Conservation (phyloP, 92 coral and sea anemone genomes). For the Porites evermanni region DNA sequence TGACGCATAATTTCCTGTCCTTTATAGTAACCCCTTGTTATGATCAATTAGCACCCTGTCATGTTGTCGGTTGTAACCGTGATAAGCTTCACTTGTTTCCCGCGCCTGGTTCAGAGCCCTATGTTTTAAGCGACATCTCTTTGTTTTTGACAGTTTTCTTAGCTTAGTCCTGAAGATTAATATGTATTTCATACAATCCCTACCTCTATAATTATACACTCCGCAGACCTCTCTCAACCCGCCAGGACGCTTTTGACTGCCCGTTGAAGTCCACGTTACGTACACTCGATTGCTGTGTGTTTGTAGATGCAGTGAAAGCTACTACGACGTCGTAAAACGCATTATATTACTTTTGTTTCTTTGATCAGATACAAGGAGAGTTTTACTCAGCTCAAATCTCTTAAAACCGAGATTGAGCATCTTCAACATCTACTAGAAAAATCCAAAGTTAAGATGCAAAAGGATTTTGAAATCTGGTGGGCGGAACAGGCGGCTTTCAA, state of each 20-base stretch:
- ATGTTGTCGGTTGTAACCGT: background rate
- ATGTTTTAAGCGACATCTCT: background rate
- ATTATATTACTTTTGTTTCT: background rate
- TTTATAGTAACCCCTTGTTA: background rate
- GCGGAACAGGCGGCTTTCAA: slow-evolving; percentile 85
- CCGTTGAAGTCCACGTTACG: no score
- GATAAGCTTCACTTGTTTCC: background rate
- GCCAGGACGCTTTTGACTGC: no score
- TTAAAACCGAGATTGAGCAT: slow-evolving; percentile 98
- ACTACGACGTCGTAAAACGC: background rate
- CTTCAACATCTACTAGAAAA: slow-evolving; percentile 95
- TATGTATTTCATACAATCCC: no score
- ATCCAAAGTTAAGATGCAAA: slow-evolving; percentile 97
- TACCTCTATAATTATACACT: no score
- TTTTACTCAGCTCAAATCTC: slow-evolving; percentile 90
- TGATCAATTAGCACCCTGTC: background rate
- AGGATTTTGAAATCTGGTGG: slow-evolving; percentile 99
- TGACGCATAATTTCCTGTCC: background rate
- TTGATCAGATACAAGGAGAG: slow-evolving; percentile 81
- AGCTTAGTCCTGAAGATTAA: no score
- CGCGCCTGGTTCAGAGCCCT: background rate
- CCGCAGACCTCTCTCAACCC: no score
- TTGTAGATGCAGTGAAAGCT: background rate
- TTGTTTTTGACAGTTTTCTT: no score
- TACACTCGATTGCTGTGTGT: background rate